Evolutionary conservation across 2,797 vertebrate genomes (phyloP), one percentile per base, ranked within the genome.

Genomic region (Pelochelys cantorii): DNA sequence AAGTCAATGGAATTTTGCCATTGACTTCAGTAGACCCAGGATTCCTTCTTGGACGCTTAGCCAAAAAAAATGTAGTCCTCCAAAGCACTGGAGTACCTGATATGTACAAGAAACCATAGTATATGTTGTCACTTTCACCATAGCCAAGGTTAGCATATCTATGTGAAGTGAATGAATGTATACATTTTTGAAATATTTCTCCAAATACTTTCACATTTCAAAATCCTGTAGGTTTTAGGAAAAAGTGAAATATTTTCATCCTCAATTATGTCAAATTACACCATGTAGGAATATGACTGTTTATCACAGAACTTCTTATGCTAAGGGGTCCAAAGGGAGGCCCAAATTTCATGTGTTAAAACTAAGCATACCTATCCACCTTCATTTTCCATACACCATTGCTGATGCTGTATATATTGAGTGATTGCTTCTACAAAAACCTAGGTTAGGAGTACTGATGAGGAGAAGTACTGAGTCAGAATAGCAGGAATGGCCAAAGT

Each of bases 231-330:
- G 89, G 22, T 15, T 80, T 84, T 81, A 53, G 42, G 75, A 62
- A 81, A 65, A 89, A 94, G 91, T 74, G 13, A 90, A 74, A 59
- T 29, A 89, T 89, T 94, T 93, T 14, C 88, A 79, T 88, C 57
- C 85, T 93, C 79, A 88, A 82, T 71, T 74, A 81, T 1, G 1
- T 68, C 82, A 87, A 87, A 90, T 88, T 79, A 48, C 55, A 62
- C 0, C 0, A 81, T 74, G 23, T 37, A 91, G 55, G 34, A 85
- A 85, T 42, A 93, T 88, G 92, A 94, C 93, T 83, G 11, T 93
- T 93, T 22, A 37, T 91, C 34, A 9, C 90, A 95, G 74, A 77
- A 90, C 23, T 90, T 84, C 96, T 96, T 93, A 95, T 89, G 65
- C 22, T 78, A 90, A 93, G 62, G 90, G 88, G 93, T 85, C 81